Evolutionary conservation across 2,113 vertebrate species (phyloP), one percentile per base, ranked within the genome.

Genomic region (Brachyhypopomus occidentalis): DNA sequence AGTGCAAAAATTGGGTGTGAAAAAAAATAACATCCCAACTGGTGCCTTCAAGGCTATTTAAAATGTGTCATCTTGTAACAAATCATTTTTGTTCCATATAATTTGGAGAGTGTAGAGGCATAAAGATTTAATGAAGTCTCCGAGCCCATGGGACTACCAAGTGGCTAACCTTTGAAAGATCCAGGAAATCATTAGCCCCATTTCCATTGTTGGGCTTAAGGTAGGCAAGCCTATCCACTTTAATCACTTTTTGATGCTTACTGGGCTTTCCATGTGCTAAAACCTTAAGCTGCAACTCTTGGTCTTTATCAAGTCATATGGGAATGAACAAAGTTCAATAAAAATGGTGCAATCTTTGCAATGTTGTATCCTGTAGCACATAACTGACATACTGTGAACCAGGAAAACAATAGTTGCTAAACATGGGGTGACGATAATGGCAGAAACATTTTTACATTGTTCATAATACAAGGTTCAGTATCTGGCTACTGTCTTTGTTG

Each of bases 71-170:
- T 76, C 41, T 84, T 56, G 36, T 75, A 79, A 59, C 72, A 79
- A 72, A 62, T 77, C 34, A 71, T 67, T 64, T 83, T 77, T 80
- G 78, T 72, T 77, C 78, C 48, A 27, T 5, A 60, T 73, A n/a
- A 77, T 74, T 81, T 36, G 23, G 22, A 69, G 59, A 36, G 45
- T 77, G 74, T 58, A 75, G 20, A 55, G 59, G 48, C 69, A 83
- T 76, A 45, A 73, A 23, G 48, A 56, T 81, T 73, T 81, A 4
- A 67, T 67, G 27, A 36, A 34, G 34, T 67, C 17, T 66, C 34
- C 63, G 6, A 36, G 36, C 64, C 64, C 17, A 67, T 20, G 64
- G 64, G 78, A 69, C 66, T 55, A 34, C 74, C 58, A 64, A 56
- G 30, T 4, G 59, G 20, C 11, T n/a, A 72, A 72, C 27, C 36